Evolutionary conservation across 2,888 invertebrate species (phyloP).

Genomic region (Spialia ferax): DNA sequence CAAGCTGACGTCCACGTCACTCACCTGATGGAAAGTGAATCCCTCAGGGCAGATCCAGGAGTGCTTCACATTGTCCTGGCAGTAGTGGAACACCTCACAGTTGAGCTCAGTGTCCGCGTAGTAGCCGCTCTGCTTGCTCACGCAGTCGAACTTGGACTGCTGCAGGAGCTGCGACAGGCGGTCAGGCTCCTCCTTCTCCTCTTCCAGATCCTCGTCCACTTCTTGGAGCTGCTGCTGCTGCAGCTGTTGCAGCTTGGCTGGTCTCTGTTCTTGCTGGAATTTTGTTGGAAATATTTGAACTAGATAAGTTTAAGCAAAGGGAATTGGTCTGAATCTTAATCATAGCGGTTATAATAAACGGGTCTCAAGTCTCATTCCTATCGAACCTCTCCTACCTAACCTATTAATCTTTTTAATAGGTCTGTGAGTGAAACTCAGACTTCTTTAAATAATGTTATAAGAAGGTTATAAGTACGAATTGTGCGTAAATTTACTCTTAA

Average conservation of each 20-base stretch:
- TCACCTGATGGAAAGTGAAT: conserved; percentile 94
- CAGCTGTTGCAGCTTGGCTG: conserved; percentile 64
- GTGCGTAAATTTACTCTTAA: too few species aligned
- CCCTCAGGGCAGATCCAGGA: conserved; percentile 98
- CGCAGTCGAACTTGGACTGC: conserved; percentile 94
- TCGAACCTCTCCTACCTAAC: too few species aligned
- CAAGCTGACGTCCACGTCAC: background rate
- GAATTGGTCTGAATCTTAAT: background rate
- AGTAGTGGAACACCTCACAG: conserved; percentile 98
- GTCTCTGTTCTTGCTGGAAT: conserved; percentile 65
- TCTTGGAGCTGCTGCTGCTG: conserved; percentile 61
- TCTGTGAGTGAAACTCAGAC: too few species aligned
- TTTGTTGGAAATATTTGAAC: conserved; percentile 44
- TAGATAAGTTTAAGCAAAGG: too few species aligned
- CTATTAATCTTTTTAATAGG: too few species aligned
- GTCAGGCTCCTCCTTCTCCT: conserved; percentile 95
- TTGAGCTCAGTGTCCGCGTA: conserved; percentile 96
- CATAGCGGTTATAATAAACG: too few species aligned
- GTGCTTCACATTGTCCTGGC: conserved; percentile 95
- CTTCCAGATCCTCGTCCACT: conserved; percentile 85
- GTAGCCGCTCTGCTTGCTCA: conserved; percentile 94
- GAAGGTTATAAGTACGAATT: too few species aligned
- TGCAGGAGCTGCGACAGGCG: conserved; percentile 92
- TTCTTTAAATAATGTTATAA: too few species aligned
- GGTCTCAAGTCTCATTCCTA: too few species aligned